These are phyloP conservation scores for Xenus cinereus DNA, from an alignment of 2,113 vertebrate genomes.

Conservation along the genomic window DNA sequence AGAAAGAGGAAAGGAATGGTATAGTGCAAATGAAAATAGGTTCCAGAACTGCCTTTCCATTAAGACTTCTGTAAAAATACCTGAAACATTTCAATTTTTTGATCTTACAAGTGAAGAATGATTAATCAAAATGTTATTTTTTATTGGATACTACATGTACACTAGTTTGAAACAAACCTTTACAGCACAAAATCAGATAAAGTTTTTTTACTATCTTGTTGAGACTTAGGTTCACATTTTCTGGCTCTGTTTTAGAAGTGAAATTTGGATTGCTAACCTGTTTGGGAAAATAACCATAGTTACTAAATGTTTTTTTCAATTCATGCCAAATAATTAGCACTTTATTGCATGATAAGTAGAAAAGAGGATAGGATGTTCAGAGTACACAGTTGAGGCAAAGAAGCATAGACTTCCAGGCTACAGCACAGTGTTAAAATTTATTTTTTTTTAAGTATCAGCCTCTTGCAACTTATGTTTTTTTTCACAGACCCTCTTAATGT, in stretches of 20 bases:
- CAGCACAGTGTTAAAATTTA: neutral
- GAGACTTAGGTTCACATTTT: neutral
- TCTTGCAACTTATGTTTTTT: neutral
- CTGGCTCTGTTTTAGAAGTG: neutral
- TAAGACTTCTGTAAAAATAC: neutral
- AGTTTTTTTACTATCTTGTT: neutral
- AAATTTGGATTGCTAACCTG: neutral
- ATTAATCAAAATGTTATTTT: neutral
- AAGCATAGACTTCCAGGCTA: neutral
- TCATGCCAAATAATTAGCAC: neutral
- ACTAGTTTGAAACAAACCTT: neutral
- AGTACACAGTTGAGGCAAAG: neutral
- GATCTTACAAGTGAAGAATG: neutral
- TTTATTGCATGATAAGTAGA: neutral
- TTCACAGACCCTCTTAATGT: neutral
- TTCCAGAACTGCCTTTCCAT: neutral
- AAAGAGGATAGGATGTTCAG: neutral
- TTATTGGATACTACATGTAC: neutral
- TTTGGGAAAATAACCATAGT: neutral
- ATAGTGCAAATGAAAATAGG: neutral
- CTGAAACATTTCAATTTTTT: neutral
- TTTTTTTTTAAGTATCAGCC: neutral
- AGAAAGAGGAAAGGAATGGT: neutral
- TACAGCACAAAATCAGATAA: neutral
- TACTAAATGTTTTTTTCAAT: neutral